A percentile compares a stretch with the other conserved stretches of the same genome.
phyloP scores from a whole-genome alignment of 2,888 invertebrate genomes.

The Tetragonula carbonaria region DNA sequence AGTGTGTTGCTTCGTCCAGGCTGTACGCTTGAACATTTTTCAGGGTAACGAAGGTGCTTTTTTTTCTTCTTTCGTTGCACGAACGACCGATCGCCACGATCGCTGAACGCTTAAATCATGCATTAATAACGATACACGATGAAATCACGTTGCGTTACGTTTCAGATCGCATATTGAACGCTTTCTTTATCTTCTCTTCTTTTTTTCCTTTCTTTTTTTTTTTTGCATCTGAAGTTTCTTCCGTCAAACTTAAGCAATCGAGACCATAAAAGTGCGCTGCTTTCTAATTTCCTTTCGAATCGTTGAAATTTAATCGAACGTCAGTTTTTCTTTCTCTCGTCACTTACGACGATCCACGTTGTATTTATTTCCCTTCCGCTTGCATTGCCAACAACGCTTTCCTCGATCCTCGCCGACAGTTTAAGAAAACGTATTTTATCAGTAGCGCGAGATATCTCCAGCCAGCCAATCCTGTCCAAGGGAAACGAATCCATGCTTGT shows the following conservation, averaged over 20 bases:
- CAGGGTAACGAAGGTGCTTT: constrained; percentile 25
- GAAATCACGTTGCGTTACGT: constrained; percentile 3
- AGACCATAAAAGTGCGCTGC: neutral
- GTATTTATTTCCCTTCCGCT: constrained; percentile 23
- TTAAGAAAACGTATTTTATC: constrained; percentile 44
- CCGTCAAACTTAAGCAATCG: no score
- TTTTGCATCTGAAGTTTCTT: neutral
- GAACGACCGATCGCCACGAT: constrained; percentile 28
- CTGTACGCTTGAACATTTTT: constrained; percentile 35
- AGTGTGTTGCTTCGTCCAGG: constrained; percentile 77
- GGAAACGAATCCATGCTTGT: constrained; percentile 32
- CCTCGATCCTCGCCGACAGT: constrained; percentile 22
- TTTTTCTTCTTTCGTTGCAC: constrained; percentile 31
- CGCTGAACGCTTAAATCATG: constrained; percentile 26
- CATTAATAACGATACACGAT: constrained; percentile 2
- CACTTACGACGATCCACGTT: constrained; percentile 15
- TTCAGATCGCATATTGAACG: neutral
- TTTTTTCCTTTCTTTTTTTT: no score
- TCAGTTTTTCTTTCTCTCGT: neutral
- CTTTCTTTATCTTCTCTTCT: neutral
- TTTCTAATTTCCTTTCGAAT: neutral
- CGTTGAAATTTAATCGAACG: constrained; percentile 13
- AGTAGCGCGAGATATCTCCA: constrained; percentile 1
- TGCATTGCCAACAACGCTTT: constrained; percentile 18
- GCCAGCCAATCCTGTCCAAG: constrained; percentile 15